phyloP scores from a whole-genome alignment of 2,888 invertebrate species.

The Acleris cristana region DNA sequence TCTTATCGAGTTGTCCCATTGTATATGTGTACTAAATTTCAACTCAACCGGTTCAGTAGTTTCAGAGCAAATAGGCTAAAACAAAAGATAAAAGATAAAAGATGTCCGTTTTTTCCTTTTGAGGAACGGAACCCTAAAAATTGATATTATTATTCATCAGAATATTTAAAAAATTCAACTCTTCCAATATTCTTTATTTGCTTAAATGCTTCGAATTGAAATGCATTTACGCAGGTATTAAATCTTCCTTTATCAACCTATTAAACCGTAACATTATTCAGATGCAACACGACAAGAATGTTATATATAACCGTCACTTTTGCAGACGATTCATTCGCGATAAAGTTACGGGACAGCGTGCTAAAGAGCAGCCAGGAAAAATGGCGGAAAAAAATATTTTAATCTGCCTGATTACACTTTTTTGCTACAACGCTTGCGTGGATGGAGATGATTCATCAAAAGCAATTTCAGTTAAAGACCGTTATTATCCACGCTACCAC shows the following conservation, averaged over 20 bases:
- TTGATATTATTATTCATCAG: too few relatives aligned
- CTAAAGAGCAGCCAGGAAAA: conserved; percentile 12
- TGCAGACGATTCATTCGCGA: conserved; percentile 44
- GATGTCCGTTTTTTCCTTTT: too few relatives aligned
- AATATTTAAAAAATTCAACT: too few relatives aligned
- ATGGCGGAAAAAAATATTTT: conserved; percentile 40
- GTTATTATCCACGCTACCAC: conserved; percentile 65
- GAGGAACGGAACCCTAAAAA: too few relatives aligned
- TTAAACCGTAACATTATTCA: conserved; percentile 29
- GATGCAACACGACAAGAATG: conserved; percentile 38
- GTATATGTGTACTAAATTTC: too few relatives aligned
- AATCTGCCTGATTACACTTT: conserved; percentile 45
- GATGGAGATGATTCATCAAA: conserved; percentile 17
- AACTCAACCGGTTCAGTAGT: too few relatives aligned
- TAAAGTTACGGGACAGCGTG: conserved; percentile 28
- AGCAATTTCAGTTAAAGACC: conserved; percentile 41
- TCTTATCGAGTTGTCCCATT: too few relatives aligned
- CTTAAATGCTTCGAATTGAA: too few relatives aligned
- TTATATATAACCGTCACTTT: conserved; percentile 48
- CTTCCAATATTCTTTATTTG: too few relatives aligned
- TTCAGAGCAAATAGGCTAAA: too few relatives aligned
- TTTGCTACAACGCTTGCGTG: conserved; percentile 43
- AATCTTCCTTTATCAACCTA: neutral
- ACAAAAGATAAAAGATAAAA: too few relatives aligned
- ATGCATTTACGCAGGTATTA: too few relatives aligned